Evolutionary conservation across 2,113 vertebrate species (phyloP).

Genomic region (Varanus salvator): DNA sequence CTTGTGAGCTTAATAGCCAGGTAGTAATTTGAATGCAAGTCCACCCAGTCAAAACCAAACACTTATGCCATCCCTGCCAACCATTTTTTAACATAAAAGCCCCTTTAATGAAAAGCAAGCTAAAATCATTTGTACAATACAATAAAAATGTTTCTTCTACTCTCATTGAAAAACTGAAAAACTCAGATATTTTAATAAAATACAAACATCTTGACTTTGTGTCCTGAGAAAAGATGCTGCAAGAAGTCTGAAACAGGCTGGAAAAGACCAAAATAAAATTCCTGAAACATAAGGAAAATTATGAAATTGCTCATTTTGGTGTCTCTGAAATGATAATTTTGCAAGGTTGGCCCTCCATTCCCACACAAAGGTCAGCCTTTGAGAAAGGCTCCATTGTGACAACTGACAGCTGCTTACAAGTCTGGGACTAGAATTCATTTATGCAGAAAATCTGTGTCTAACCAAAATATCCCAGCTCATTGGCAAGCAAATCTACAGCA

Average conservation of each 20-base stretch:
- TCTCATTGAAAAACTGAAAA: background rate
- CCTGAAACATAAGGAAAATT: conserved; percentile 4
- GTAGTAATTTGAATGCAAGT: background rate
- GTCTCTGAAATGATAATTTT: conserved; percentile 38
- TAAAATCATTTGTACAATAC: background rate
- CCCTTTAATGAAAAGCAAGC: background rate
- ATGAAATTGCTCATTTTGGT: conserved; percentile 13
- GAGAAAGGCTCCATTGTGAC: conserved; percentile 10
- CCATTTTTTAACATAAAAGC: background rate
- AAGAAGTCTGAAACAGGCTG: background rate
- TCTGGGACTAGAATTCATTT: background rate
- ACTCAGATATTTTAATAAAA: background rate
- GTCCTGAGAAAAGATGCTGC: background rate
- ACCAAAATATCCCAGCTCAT: background rate
- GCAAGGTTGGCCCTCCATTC: conserved; percentile 1
- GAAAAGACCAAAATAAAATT: background rate
- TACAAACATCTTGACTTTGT: background rate
- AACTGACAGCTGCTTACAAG: conserved; percentile 15
- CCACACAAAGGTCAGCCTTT: conserved; percentile 19
- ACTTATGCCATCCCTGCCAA: background rate
- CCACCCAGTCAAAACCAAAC: background rate
- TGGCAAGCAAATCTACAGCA: background rate
- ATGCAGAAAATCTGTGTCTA: background rate
- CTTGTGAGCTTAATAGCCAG: background rate
- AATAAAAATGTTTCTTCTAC: background rate